Conservation (phyloP, 2,797 vertebrate genomes). For the Gallirallus australis region DNA sequence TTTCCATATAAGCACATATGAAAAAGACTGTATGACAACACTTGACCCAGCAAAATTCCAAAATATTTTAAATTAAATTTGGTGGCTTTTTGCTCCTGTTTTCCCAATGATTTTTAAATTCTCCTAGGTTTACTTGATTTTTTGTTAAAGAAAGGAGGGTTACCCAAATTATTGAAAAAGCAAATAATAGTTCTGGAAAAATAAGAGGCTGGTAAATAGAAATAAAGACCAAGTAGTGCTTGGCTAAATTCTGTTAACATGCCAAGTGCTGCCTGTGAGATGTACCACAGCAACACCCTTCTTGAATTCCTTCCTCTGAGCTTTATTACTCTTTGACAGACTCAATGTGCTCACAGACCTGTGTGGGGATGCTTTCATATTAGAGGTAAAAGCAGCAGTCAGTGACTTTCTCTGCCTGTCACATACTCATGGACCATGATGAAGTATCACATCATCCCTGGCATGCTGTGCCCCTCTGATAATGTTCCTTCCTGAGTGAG, state of each 20-base stretch:
- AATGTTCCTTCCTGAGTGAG: not conserved
- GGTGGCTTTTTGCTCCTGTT: rapidly evolving
- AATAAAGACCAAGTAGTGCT: not conserved
- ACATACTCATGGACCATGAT: not conserved
- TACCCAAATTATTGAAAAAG: not conserved
- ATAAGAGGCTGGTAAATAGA: not conserved
- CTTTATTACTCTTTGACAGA: not conserved
- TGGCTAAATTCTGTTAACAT: not conserved
- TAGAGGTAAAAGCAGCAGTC: not conserved
- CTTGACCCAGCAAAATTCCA: not conserved
- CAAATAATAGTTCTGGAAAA: not conserved
- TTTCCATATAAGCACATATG: not conserved
- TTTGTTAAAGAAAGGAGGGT: not conserved
- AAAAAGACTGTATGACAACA: not conserved
- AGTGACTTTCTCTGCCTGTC: not conserved
- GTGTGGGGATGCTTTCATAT: not conserved
- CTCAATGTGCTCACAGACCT: not conserved
- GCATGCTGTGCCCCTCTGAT: not conserved
- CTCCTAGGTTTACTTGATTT: not conserved
- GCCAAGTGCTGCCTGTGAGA: not conserved
- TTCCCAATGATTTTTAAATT: not conserved
- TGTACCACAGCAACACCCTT: not conserved
- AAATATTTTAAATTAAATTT: not conserved
- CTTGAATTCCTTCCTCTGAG: not conserved
- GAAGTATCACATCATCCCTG: not conserved